Conservation (phyloP, 1,140 invertebrate genomes). For the Asbolus verrucosus region DNA sequence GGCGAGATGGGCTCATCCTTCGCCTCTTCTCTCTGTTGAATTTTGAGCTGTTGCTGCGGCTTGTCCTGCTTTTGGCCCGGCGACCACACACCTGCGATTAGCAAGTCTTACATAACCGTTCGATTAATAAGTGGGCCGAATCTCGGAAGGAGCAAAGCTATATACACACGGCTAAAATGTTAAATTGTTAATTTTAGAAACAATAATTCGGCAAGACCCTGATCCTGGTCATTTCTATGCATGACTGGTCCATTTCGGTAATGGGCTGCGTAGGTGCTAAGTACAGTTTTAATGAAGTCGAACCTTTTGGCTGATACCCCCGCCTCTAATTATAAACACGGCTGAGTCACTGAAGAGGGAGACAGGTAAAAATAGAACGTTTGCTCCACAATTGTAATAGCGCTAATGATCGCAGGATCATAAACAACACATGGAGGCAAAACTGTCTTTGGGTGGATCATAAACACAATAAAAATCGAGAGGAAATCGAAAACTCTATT, state of each 20-base stretch:
- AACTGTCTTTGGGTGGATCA: neutral
- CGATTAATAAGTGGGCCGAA: no score
- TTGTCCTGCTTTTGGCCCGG: conserved; percentile 60
- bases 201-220: no score
- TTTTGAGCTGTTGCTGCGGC: conserved; percentile 65
- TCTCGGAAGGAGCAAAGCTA: no score
- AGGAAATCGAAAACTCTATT: neutral
- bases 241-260: no score
- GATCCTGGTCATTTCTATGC: no score
- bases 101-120: no score
- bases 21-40: conserved; percentile 62
- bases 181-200: no score
- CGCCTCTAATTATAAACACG: neutral
- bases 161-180: no score
- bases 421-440: conserved; percentile 14
- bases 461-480: neutral
- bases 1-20: conserved; percentile 71
- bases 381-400: neutral
- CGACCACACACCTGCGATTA: conserved; percentile 65
- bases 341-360: neutral
- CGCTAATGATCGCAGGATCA: conserved; percentile 1
- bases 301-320: conserved; percentile 3
- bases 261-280: no score
- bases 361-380: conserved; percentile 5
- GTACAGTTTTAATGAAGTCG: neutral